phyloP scores from a whole-genome alignment of 2,113 vertebrate genomes.

The Sinocyclocheilus grahami region DNA sequence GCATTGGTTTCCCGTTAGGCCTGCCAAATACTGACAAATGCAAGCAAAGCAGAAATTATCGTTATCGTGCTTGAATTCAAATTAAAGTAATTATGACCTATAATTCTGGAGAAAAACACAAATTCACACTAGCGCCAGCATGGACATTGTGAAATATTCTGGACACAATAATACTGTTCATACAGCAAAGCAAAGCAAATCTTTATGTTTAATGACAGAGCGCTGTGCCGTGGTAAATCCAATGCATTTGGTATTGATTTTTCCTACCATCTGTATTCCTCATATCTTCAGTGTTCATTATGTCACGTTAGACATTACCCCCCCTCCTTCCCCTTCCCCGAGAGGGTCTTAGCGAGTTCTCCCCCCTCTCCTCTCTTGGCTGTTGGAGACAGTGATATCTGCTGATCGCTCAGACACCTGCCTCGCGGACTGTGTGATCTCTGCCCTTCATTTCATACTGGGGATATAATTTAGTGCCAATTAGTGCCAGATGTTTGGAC shows the following conservation, averaged over 20 bases:
- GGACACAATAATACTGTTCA: slow-evolving; percentile 38
- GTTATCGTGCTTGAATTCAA: not conserved
- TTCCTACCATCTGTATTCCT: slow-evolving; percentile 51
- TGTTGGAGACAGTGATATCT: slow-evolving; percentile 37
- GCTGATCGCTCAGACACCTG: slow-evolving; percentile 39
- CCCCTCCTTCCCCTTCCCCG: not conserved
- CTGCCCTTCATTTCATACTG: slow-evolving; percentile 54
- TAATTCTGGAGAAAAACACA: slow-evolving; percentile 3
- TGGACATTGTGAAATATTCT: slow-evolving; percentile 25
- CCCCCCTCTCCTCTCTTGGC: not conserved
- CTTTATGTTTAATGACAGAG: slow-evolving; percentile 56
- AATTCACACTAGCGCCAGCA: not conserved
- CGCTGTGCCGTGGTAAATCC: slow-evolving; percentile 53
- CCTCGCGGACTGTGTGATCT: slow-evolving; percentile 41
- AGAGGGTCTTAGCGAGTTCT: not conserved
- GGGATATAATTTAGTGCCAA: slow-evolving; percentile 59
- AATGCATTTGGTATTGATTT: slow-evolving; percentile 61
- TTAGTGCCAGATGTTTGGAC: slow-evolving; percentile 59
- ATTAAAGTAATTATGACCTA: not conserved
- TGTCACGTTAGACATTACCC: slow-evolving; percentile 54
- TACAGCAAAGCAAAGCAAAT: slow-evolving; percentile 52
- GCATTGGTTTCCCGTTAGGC: not conserved
- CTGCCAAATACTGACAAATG: not conserved
- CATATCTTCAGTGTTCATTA: slow-evolving; percentile 60
- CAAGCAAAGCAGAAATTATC: not conserved